A percentile compares a stretch with the other conserved stretches of the same genome.
phyloP scores from a whole-genome alignment of 1,140 invertebrate genomes.

The Leptinotarsa undecemlineata region DNA sequence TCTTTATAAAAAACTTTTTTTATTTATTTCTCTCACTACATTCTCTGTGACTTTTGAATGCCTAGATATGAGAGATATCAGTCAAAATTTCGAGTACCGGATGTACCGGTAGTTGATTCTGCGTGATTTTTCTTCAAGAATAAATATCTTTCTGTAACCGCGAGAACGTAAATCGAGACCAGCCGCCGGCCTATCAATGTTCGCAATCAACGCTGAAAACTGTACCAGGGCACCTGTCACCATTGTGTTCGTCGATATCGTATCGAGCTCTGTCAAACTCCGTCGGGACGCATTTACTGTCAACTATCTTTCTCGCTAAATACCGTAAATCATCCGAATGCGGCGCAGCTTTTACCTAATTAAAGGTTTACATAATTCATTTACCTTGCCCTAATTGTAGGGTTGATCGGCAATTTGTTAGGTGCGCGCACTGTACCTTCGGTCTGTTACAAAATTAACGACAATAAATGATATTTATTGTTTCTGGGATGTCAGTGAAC shows the following conservation, averaged over 20 bases:
- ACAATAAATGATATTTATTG: not conserved
- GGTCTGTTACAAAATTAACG: not conserved
- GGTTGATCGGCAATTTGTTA: not conserved
- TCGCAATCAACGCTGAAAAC: constrained; percentile 20
- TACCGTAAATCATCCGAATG: not conserved
- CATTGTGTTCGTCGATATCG: constrained; percentile 2
- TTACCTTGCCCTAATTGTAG: constrained; percentile 3
- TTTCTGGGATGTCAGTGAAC: too few relatives aligned
- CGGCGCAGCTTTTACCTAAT: constrained; percentile 2
- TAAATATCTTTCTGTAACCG: too few relatives aligned
- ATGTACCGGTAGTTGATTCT: too few relatives aligned
- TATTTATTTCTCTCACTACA: too few relatives aligned
- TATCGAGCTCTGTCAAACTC: not conserved
- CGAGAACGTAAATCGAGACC: too few relatives aligned
- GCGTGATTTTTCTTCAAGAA: too few relatives aligned
- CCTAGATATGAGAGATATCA: too few relatives aligned
- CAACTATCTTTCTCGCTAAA: constrained; percentile 2
- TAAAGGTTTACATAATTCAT: constrained; percentile 8
- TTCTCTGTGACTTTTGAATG: too few relatives aligned
- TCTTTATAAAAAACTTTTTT: too few relatives aligned
- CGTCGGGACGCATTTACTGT: not conserved
- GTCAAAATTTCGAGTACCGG: too few relatives aligned
- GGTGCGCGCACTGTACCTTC: not conserved
- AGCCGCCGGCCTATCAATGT: not conserved
- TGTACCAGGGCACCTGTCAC: constrained; percentile 19